phyloP scores from a whole-genome alignment of 2,888 invertebrate genomes.

The Thereva nobilitata region DNA sequence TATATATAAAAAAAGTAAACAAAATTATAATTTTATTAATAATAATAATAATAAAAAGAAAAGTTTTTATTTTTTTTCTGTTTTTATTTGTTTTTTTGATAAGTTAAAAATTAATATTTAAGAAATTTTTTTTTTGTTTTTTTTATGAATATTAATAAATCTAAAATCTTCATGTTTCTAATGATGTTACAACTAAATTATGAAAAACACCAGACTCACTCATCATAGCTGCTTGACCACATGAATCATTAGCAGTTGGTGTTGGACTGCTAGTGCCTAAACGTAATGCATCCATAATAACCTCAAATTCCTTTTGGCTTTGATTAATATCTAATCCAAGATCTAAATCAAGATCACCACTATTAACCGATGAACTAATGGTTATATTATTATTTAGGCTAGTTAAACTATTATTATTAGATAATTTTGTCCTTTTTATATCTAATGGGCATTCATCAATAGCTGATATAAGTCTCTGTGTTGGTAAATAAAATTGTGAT shows the following conservation, averaged over 20 bases:
- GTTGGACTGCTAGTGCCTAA: constrained; percentile 54
- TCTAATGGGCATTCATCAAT: constrained; percentile 65
- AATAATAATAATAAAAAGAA: too few species aligned
- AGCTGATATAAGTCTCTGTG: constrained; percentile 69
- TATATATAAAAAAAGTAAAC: too few species aligned
- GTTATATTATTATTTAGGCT: constrained; percentile 24
- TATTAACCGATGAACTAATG: constrained; percentile 12
- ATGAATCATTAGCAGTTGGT: constrained; percentile 58
- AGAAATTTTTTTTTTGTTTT: too few species aligned
- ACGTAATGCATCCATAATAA: constrained; percentile 58
- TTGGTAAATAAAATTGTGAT: constrained; percentile 72
- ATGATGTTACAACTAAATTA: constrained; percentile 57
- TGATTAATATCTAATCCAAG: constrained; percentile 56
- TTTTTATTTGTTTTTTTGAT: too few species aligned
- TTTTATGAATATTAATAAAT: not conserved
- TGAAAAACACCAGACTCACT: constrained; percentile 61
- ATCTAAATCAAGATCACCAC: constrained; percentile 49
- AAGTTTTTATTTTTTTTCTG: too few species aligned
- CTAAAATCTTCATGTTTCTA: constrained; percentile 58
- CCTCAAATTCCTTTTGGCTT: constrained; percentile 58
- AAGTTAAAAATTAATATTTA: too few species aligned
- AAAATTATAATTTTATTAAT: too few species aligned
- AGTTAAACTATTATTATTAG: constrained; percentile 19
- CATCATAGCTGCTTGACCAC: constrained; percentile 67
- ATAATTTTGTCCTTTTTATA: constrained; percentile 45